phyloP scores from a whole-genome alignment of 1,140 invertebrate species.

The Schlechtendalia chinensis region DNA sequence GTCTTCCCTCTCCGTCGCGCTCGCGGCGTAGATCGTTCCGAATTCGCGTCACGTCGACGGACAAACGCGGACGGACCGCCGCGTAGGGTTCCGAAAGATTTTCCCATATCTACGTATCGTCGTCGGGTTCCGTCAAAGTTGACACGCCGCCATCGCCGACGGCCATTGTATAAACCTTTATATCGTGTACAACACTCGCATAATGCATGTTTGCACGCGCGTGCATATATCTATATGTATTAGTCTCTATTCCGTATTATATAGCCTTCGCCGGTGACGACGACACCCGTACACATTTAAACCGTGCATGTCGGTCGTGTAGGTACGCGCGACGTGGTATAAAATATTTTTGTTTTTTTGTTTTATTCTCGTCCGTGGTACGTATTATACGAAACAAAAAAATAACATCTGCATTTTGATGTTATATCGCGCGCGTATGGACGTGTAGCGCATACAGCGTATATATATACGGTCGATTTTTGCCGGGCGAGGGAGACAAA shows the following conservation, averaged over 20 bases:
- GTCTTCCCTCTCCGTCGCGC: neutral
- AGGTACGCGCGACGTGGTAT: too few species aligned
- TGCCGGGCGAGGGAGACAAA: too few species aligned
- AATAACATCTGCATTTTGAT: neutral
- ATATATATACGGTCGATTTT: neutral
- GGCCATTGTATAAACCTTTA: constrained; percentile 1
- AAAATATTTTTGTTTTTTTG: neutral
- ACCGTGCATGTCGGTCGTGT: too few species aligned
- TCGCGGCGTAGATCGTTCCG: neutral
- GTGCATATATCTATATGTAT: too few species aligned
- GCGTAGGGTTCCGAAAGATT: neutral
- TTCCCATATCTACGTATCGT: neutral
- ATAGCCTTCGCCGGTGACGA: neutral
- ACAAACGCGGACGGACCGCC: too few species aligned
- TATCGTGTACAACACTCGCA: neutral
- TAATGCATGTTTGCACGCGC: too few species aligned
- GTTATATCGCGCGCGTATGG: too few species aligned
- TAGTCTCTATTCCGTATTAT: neutral
- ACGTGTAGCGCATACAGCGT: neutral
- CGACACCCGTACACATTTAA: too few species aligned
- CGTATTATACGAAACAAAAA: too few species aligned
- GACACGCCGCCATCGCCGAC: neutral
- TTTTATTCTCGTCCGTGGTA: neutral
- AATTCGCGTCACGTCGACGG: constrained; percentile 28
- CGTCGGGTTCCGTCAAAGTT: too few species aligned